Conservation (phyloP, 2,797 vertebrate species). For the Botia almorhae region DNA sequence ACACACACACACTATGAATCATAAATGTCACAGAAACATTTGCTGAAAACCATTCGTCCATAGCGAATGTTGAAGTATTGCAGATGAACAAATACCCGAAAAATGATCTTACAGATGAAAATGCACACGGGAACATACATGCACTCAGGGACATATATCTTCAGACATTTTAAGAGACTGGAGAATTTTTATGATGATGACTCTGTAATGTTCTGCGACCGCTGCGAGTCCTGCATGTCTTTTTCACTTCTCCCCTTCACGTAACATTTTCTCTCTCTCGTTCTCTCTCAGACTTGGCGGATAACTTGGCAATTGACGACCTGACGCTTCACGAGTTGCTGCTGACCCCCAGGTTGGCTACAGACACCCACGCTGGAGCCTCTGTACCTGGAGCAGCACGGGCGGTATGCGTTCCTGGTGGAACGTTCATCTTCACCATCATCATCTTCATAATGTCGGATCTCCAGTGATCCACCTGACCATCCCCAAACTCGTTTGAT, state of each 20-base stretch:
- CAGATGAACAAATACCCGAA: background rate
- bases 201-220: background rate
- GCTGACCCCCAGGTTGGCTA: slow-evolving; percentile 76
- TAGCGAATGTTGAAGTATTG: background rate
- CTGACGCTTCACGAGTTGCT: slow-evolving; percentile 83
- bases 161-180: background rate
- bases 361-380: slow-evolving; percentile 65
- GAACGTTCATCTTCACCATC: slow-evolving; percentile 47
- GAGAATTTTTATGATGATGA: background rate
- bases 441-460: slow-evolving; percentile 61
- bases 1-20: background rate
- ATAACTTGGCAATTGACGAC: slow-evolving; percentile 82
- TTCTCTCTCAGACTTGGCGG: slow-evolving; percentile 74
- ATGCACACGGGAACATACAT: background rate
- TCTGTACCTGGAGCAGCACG: slow-evolving; percentile 65
- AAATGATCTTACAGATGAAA: background rate
- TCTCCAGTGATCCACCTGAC: slow-evolving; percentile 68
- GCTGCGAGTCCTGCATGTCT: slow-evolving; percentile 24
- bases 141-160: background rate
- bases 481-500: slow-evolving; percentile 29
- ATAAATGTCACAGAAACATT: background rate
- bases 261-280: slow-evolving; percentile 31
- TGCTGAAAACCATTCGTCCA: background rate
- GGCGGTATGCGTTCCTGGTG: slow-evolving; percentile 50
- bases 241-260: slow-evolving; percentile 10